Conservation (phyloP, 2,113 vertebrate species). For the Antechinus flavipes region DNA sequence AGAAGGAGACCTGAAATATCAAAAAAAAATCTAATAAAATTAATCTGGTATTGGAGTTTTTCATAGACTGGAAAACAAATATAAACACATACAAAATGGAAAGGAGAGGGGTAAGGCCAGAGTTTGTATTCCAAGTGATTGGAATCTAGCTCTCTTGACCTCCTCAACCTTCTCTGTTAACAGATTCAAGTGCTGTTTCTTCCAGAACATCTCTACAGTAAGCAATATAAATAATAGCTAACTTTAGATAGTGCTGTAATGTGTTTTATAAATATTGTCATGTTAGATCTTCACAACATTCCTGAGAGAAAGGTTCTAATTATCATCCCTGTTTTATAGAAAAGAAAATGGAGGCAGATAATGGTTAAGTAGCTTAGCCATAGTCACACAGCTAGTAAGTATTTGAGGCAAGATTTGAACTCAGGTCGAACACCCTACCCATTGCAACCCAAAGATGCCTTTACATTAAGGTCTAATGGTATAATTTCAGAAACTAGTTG, state of each 20-base stretch:
- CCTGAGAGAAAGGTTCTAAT: neutral
- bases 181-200: neutral
- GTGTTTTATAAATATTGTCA: neutral
- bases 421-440: neutral
- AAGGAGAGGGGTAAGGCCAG: neutral
- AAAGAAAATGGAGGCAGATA: slow-evolving; percentile 45
- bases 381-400: slow-evolving; percentile 26
- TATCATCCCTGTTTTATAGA: slow-evolving; percentile 44
- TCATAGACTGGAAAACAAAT: neutral
- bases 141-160: neutral
- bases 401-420: neutral
- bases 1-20: neutral
- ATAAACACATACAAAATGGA: neutral
- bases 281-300: neutral
- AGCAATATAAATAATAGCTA: neutral
- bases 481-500: neutral
- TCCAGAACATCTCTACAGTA: neutral
- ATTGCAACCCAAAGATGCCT: neutral
- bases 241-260: neutral
- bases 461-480: neutral
- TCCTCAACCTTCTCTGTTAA: neutral
- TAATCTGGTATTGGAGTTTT: neutral
- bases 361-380: slow-evolving; percentile 32
- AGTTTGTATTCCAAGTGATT: neutral
- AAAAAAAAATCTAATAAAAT: neutral